These are phyloP conservation scores for Scaptodrosophila latifasciaeformis DNA, from an alignment of 2,888 invertebrate species.

Conservation along the genomic window DNA sequence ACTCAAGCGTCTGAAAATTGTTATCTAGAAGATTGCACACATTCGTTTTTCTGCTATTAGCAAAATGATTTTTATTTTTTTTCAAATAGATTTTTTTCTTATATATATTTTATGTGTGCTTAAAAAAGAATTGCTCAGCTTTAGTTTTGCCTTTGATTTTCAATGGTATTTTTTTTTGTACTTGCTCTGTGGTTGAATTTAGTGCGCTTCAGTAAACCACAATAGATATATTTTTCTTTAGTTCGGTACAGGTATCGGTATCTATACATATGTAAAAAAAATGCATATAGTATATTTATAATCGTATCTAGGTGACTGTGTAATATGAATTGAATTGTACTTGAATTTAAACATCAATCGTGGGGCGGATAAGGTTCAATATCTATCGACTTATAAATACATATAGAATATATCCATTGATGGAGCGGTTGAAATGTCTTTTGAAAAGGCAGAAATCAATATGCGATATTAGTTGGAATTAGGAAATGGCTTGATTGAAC, in stretches of 20 bases:
- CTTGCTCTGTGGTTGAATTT: constrained; percentile 16
- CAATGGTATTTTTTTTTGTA: constrained; percentile 45
- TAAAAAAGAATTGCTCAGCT: constrained; percentile 58
- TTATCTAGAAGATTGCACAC: constrained; percentile 63
- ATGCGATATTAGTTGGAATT: constrained; percentile 25
- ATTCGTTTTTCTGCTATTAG: constrained; percentile 61
- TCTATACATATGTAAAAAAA: too few species aligned
- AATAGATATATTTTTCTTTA: constrained; percentile 33
- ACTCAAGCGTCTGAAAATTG: too few species aligned
- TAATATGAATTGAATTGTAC: constrained; percentile 60
- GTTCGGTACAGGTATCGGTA: constrained; percentile 33
- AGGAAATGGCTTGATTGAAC: constrained; percentile 43
- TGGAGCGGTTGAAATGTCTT: constrained; percentile 1
- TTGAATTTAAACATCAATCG: constrained; percentile 55
- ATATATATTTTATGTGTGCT: constrained; percentile 46
- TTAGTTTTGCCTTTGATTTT: constrained; percentile 50
- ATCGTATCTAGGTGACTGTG: constrained; percentile 56
- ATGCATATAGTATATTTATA: constrained; percentile 27
- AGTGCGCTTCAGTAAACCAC: constrained; percentile 29
- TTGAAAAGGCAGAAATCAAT: constrained; percentile 42
- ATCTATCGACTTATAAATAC: neutral
- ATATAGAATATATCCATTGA: neutral
- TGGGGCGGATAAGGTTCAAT: constrained; percentile 10
- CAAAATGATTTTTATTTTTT: constrained; percentile 30
- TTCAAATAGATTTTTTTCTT: constrained; percentile 14